These are phyloP conservation scores for Notarius lentiginosus DNA, from an alignment of 2,113 vertebrate species.

Conservation along the genomic window DNA sequence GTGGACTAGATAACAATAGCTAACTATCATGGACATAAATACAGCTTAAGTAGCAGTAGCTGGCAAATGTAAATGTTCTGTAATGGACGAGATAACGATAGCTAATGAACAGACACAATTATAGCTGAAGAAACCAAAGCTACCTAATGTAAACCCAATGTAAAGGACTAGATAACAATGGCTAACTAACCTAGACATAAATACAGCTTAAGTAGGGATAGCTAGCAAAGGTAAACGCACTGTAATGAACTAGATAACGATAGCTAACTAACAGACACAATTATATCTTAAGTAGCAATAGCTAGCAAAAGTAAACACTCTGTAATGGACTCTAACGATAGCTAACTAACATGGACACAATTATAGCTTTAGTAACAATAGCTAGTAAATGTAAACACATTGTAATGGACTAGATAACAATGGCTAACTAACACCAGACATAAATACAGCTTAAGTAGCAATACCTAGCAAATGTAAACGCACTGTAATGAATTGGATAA, in stretches of 20 bases:
- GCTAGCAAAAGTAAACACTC: not conserved
- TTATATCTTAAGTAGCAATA: not conserved
- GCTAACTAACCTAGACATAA: not conserved
- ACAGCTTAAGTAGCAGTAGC: too few species aligned
- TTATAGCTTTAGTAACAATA: not conserved
- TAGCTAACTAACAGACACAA: not conserved
- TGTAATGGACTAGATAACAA: too few species aligned
- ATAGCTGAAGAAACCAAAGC: not conserved
- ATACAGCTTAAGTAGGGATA: not conserved
- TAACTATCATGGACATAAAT: too few species aligned
- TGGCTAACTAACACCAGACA: not conserved
- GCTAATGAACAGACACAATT: not conserved
- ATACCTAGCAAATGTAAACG: not conserved
- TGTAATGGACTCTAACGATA: not conserved
- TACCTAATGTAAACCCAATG: too few species aligned
- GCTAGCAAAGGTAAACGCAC: not conserved
- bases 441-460: not conserved
- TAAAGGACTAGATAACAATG: too few species aligned
- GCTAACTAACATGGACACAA: not conserved
- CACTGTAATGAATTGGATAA: not conserved
- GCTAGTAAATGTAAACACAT: too few species aligned
- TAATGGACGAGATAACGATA: not conserved
- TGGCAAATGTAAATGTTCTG: not conserved
- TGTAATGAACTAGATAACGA: not conserved
- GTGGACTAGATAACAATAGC: not conserved